Conservation (phyloP, 1,140 invertebrate genomes). For the Hycleus cichorii region DNA sequence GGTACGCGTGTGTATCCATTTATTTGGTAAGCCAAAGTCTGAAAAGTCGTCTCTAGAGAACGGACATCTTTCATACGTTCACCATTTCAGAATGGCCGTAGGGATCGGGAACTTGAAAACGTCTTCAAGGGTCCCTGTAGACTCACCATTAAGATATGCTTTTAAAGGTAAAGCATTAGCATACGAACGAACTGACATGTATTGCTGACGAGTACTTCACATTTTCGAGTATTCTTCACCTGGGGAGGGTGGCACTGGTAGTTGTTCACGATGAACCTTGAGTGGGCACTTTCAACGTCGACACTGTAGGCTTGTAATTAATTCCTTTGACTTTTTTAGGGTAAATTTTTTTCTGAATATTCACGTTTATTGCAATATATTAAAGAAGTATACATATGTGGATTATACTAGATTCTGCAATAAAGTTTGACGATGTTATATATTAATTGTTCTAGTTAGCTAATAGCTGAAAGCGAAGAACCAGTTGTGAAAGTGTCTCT, state of each 20-base stretch:
- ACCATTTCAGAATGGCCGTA: constrained; percentile 7
- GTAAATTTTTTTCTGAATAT: no score
- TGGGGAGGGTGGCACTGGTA: neutral
- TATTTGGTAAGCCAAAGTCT: no score
- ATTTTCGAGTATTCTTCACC: constrained; percentile 3
- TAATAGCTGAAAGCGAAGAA: constrained; percentile 7
- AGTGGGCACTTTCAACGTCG: constrained; percentile 12
- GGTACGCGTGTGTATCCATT: no score
- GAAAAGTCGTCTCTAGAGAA: no score
- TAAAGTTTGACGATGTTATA: neutral
- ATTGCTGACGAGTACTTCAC: constrained; percentile 10
- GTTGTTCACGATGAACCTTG: neutral
- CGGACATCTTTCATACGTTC: constrained; percentile 11
- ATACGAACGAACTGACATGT: constrained; percentile 12
- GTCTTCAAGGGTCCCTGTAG: constrained; percentile 10
- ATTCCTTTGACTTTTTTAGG: constrained; percentile 7
- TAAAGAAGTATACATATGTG: no score
- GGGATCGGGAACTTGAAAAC: constrained; percentile 10
- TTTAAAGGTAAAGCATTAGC: constrained; percentile 13
- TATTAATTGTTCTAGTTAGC: constrained; percentile 8
- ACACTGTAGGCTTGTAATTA: constrained; percentile 8
- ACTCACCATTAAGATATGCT: constrained; percentile 11
- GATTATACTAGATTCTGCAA: no score
- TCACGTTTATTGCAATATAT: no score
- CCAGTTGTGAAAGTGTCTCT: constrained; percentile 4